Evolutionary conservation across 2,113 vertebrate genomes (phyloP), one percentile per base, ranked within the genome.

Genomic region (Gymnogyps californianus): DNA sequence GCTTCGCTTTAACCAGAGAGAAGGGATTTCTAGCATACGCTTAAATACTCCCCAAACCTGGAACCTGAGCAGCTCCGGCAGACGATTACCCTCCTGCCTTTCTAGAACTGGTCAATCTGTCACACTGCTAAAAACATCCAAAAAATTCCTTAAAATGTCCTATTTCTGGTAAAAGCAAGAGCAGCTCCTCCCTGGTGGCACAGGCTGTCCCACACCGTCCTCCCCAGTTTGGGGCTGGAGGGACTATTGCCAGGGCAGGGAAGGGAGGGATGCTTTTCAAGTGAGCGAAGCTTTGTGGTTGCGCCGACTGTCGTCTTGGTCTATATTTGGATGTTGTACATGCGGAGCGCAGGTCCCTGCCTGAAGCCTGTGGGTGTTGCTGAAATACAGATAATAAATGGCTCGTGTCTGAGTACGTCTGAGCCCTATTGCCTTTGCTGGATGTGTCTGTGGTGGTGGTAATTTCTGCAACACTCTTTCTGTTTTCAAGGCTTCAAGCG

Each of bases 301-400:
- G 66, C 21, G 1, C 66, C 16, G 22, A 12, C 24, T 16, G n/a
- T 34, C 1, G 1, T 36, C 62, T 16, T 25, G 84, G 78, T 88
- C 75, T 70, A 12, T 62, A 52, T 96, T 83, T 94, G 79, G 90
- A 42, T 80, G 58, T 4, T 52, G 59, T 6, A 40, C 22, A n/a
- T 0, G 24, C 62, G 11, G 54, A 61, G 74, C 1, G 61, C 77
- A n/a, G 91, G 70, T 57, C 62, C 34, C 80, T 47, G 88, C 57
- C 93, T 38, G 58, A 40, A 79, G 66, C 54, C 65, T 25, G 87
- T 74, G 85, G 75, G 85, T 90, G 85, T 54, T 94, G 93, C 58
- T 86, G 93, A 92, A 96, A 94, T 62, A 15, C 46, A 90, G 90
- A 67, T 71, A 64, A 93, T 83, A 95, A 94, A 72, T 31, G 84